Evolutionary conservation across 2,113 vertebrate species (phyloP), one percentile per base, ranked within the genome.

Genomic region (Phrynocephalus versicolor): DNA sequence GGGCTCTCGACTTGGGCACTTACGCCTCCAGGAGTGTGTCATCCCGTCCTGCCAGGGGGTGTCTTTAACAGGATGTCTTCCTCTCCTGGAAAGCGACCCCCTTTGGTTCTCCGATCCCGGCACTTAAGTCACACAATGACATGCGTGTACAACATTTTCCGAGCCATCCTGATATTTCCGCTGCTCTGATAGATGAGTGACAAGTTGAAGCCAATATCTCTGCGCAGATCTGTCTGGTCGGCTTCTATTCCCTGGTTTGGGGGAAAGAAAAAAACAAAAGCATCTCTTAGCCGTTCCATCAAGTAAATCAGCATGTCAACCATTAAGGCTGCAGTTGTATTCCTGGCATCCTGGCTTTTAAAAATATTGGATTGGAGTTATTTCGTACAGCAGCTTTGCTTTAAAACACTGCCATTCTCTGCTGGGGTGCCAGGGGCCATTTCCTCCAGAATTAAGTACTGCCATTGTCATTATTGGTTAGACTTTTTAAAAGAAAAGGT

Each of bases 121-220:
- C 89, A 73, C 79, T 51, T 23, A 80, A 45, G 5, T 97, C 88
- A 99, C 19, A 99, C 83, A 16, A 92, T 76, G 62, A 96, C 97
- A 21, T 98, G 94, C 0, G 96, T 98, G 39, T 95, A 96, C 33
- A 99, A 87, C 62, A 99, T 92, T 78, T 96, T 96, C 0, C 92
- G 97, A 37, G 97, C 98, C 97, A 99, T 97, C 81, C 95, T 95
- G 3, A 73, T 89, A 82, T 99, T 99, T 30, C 98, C 98, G 8
- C 98, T 99, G 92, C 95, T 95, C 94, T 98, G 98, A 87, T 99
- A 99, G 89, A 99, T 98, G 70, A 99, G 97, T 0, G 98, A 98
- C 81, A 99, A 94, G 92, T 99, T 99, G 94, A 98, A 99, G 90
- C 98, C 98, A 41, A 97, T 96, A 90, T 99, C 98, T 95, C 97